Evolutionary conservation across 1,140 invertebrate genomes (phyloP).

Genomic region (Mesaphorura yosii): DNA sequence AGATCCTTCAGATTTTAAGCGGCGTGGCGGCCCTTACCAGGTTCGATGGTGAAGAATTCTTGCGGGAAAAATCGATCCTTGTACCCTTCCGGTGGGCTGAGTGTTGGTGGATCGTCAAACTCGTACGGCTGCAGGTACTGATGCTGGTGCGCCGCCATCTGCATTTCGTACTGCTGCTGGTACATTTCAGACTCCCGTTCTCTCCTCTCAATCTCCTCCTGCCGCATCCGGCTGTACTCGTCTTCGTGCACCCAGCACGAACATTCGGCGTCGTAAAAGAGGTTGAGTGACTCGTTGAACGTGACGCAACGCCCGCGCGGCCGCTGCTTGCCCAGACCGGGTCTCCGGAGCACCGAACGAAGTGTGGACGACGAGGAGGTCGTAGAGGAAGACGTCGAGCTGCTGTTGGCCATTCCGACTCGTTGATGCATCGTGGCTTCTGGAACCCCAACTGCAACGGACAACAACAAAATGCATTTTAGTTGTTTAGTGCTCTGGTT

Average conservation of each 20-base stretch:
- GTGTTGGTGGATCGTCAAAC: conserved; percentile 28
- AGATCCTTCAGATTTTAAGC: not conserved
- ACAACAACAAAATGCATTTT: too few species aligned
- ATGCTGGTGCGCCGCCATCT: conserved; percentile 3
- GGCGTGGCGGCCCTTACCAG: conserved; percentile 14
- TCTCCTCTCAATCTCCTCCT: conserved; percentile 21
- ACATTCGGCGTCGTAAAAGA: conserved; percentile 29
- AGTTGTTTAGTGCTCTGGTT: too few species aligned
- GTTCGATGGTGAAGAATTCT: conserved; percentile 16
- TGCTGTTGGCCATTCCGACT: too few species aligned
- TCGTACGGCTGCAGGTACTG: conserved; percentile 22
- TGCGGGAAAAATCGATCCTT: conserved; percentile 31
- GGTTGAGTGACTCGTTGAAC: conserved; percentile 27
- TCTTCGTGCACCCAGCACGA: conserved; percentile 31
- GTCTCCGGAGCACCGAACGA: conserved; percentile 26
- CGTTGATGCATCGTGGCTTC: too few species aligned
- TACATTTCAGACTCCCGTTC: conserved; percentile 16
- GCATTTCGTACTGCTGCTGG: conserved; percentile 10
- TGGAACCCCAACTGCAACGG: too few species aligned
- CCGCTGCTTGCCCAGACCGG: conserved; percentile 19
- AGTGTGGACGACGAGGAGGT: too few species aligned
- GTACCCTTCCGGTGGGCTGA: conserved; percentile 31
- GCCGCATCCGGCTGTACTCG: conserved; percentile 25
- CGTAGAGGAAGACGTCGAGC: too few species aligned
- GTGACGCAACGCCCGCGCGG: conserved; percentile 22